Base-by-base conservation (phyloP, 2,888 invertebrate species). In the Dryocosmus kuriphilus region DNA sequence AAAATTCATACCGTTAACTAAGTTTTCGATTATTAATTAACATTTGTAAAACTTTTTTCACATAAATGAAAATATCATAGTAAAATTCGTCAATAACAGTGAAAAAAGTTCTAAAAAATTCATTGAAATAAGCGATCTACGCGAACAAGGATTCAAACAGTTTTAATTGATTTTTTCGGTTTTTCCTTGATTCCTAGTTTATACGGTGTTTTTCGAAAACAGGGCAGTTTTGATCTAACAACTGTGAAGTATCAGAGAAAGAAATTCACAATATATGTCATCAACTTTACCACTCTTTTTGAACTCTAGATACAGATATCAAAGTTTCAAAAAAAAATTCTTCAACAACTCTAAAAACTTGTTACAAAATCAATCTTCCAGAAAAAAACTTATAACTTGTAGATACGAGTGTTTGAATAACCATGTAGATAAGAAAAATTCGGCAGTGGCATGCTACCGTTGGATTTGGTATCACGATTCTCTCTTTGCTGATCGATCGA, bases 381-480 rank as follows among this genome's bases (percentile, higher is more conserved):
- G 16, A 32, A 65, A 11, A 62, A 41, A 71, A 32, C 19, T 51
- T 51, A 71, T 32, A 71, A 71, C 30, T 71, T 55, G 30, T 71
- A 51, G 14, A 71, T 51, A 51, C n/a, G 71, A 71, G 82, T 85
- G 80, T 62, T 84, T 62, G 83, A 81, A 76, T 85, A 85, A 82
- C 84, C 87, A 88, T 90, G 89, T 85, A 88, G 80, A 67, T 86
- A 87, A 30, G 86, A 87, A 41, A 76, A 75, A 80, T 87, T 87
- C 63, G 81, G 80, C 46, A 76, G 78, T 73, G 9, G 35, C 57
- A 61, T 67, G 27, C 38, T 74, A 61, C 63, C 24, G 77, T 65
- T 62, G 76, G 63, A 65, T 77, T 63, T 16, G 11, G 11, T 19
- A 63, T 80, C 77, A 46, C 61, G 62, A 76, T 80, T 61, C n/a